Evolutionary conservation across 2,797 vertebrate genomes (phyloP), one percentile per base, ranked within the genome.

Genomic region (Ctenopoma multispine): DNA sequence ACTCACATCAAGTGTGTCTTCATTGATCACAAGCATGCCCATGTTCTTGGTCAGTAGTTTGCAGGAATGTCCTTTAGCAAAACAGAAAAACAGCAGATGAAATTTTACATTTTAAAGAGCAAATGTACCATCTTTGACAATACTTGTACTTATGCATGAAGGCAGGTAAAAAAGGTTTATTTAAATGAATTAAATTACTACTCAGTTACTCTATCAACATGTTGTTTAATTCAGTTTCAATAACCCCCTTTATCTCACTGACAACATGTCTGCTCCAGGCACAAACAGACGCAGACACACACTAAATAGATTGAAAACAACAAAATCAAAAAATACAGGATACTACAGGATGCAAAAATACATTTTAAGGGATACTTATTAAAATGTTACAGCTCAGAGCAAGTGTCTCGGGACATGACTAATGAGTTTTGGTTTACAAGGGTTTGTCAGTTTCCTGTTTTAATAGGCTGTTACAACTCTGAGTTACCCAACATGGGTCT

Each of bases 1-100:
- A 97, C 97, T 97, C 93, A 99, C 98, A 79, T 99, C 98, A 57
- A 99, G 95, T n/a, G 96, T 97, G 66, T 94, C 97, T 92, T 98
- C 96, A 68, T 99, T 99, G 83, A 99, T 96, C 83, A 98, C 96
- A 46, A 99, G 95, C 89, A 99, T 92, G 49, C 97, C 98, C 98
- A 98, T 99, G 91, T 99, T 99, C 93, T 97, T 99, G 72, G 93
- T 96, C 85, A 99, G 87, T 40, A 99, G 95, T 91, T 96, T 98
- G 92, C 97, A 99, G 55, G 98, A 98, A 89, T 99, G 96, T 86
- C 98, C 98, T 99, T 44, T 55, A 63, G 11, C 0, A 27, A 56
- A 29, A 66, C 4, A 29, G 9, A 73, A 31, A 24, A 72, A 58
- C 9, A 80, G 15, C 47, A 64, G 5, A 46, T n/a, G 1, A 38